Evolutionary conservation across 2,797 vertebrate genomes (phyloP).

Genomic region (Gymnothorax javanicus): DNA sequence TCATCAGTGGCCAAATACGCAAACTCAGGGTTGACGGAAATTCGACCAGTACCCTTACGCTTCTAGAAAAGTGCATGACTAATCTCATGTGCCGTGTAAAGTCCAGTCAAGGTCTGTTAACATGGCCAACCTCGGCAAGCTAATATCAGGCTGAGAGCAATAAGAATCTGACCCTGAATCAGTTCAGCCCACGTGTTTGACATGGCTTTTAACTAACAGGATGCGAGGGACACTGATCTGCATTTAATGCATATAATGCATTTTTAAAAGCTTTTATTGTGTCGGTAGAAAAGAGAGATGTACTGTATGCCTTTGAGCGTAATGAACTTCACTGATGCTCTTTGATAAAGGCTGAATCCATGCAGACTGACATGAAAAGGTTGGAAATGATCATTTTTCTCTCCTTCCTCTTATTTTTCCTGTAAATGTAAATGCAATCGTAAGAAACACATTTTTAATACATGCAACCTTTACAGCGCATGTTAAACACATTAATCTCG

Average conservation of each 20-base stretch:
- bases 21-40: neutral
- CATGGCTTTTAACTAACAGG: neutral
- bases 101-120: neutral
- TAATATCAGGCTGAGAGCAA: neutral
- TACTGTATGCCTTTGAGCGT: neutral
- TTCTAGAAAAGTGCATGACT: neutral
- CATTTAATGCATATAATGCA: neutral
- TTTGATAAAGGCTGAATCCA: neutral
- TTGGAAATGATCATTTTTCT: neutral
- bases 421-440: neutral
- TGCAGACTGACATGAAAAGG: neutral
- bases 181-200: neutral
- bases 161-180: neutral
- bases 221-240: neutral
- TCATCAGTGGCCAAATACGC: neutral
- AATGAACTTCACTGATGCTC: neutral
- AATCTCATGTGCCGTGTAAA: neutral
- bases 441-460: neutral
- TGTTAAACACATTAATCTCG: neutral
- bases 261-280: constrained; percentile 7
- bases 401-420: neutral
- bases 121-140: neutral
- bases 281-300: neutral
- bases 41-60: neutral
- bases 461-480: neutral